A percentile compares a stretch with the other conserved stretches of the same genome.
phyloP scores from a whole-genome alignment of 2,113 vertebrate genomes.

The Entelurus aequoreus region DNA sequence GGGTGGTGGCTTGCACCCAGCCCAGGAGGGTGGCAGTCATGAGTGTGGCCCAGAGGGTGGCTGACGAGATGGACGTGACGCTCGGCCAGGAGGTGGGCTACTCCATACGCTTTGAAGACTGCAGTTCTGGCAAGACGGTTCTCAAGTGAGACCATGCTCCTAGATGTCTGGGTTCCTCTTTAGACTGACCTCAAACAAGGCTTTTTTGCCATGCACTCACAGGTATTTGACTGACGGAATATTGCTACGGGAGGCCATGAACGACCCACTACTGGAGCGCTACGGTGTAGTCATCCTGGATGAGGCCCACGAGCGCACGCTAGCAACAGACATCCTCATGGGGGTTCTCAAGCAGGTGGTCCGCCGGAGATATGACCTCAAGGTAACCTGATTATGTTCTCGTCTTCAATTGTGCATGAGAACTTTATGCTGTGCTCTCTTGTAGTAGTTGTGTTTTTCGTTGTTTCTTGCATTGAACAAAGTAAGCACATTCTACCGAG shows the following conservation, averaged over 20 bases:
- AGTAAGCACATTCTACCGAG: too few species aligned
- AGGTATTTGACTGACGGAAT: slow-evolving; percentile 99
- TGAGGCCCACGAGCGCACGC: slow-evolving; percentile 94
- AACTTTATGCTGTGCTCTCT: neutral
- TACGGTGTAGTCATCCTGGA: slow-evolving; percentile 98
- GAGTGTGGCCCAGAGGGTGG: slow-evolving; percentile 94
- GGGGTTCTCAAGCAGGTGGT: slow-evolving; percentile 97
- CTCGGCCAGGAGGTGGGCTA: slow-evolving; percentile 96
- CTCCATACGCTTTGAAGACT: slow-evolving; percentile 96
- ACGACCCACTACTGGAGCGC: slow-evolving; percentile 91
- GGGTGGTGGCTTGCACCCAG: slow-evolving; percentile 92
- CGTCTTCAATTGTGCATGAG: too few species aligned
- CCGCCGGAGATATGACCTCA: slow-evolving; percentile 89
- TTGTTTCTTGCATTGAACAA: too few species aligned
- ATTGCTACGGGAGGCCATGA: slow-evolving; percentile 97
- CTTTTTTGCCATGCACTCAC: slow-evolving; percentile 4
- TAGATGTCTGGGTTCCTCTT: neutral
- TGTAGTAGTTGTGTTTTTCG: too few species aligned
- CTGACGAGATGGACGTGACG: slow-evolving; percentile 98
- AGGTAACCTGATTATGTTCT: slow-evolving; percentile 71
- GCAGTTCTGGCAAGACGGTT: slow-evolving; percentile 94
- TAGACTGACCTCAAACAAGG: neutral
- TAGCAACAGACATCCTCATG: slow-evolving; percentile 98
- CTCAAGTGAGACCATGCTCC: slow-evolving; percentile 75
- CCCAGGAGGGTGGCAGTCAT: slow-evolving; percentile 92